Evolutionary conservation across 2,888 invertebrate genomes (phyloP), one percentile per base, ranked within the genome.

Genomic region (Microchrysa polita): DNA sequence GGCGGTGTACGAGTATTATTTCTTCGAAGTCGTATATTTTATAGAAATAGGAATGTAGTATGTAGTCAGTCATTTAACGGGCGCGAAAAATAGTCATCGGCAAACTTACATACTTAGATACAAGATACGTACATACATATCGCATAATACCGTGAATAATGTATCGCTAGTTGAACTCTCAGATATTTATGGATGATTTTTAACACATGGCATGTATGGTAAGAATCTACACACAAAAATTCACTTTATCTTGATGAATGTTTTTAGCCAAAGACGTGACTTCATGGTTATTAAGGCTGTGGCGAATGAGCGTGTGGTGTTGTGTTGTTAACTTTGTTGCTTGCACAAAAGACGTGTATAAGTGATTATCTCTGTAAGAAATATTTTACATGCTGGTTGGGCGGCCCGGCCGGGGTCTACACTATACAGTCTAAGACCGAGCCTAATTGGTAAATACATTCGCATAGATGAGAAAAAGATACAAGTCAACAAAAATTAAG

Each of bases 221-320:
- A 48, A 65, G 48, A 48, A 48, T 65, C 67, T 53, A 69, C 40
- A 69, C 69, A 57, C n/a, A n/a, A n/a, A 69, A 69, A 69, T 52
- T 69, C 55, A 57, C 69, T 69, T 69, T 69, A 69, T 69, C 69
- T 69, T 69, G 69, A 69, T 67, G 67, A 53, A 67, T 67, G 67
- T 67, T 67, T n/a, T 67, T 67, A 67, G 52, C 67, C n/a, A 53
- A 67, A 34, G 67, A 57, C 67, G 67, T 67, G 67, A 67, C 67
- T 67, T 67, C 67, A 53, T 55, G 69, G 69, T 55, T 69, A 69
- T 69, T 69, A 55, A 57, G 69, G 55, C 69, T 69, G 44, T 48
- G 65, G 65, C 42, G 65, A 65, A 65, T 65, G 65, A 48, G 16
- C 16, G 48, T 7, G n/a, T n/a, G n/a, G n/a, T n/a, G n/a, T n/a